Evolutionary conservation across 1,140 invertebrate genomes (phyloP), one percentile per base, ranked within the genome.

Genomic region (Coptotermes formosanus): DNA sequence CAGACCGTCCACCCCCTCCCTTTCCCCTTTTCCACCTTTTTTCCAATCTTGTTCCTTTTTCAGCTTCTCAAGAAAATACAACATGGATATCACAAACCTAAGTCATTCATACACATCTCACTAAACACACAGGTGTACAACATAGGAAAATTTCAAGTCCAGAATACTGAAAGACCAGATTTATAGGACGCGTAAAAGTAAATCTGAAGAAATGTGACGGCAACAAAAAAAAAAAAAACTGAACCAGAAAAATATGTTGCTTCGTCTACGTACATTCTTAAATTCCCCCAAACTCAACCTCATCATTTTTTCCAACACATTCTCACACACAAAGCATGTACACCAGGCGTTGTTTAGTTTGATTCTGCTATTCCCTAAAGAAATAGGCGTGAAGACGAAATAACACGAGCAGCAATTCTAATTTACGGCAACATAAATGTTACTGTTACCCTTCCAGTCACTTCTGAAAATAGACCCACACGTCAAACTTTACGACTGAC

Each of bases 381-480:
- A 30, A 75, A 75, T n/a, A 75, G 64, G 25, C 64, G 64, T 75
- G 64, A 75, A 75, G n/a, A 75, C 64, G 64, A 75, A 75, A 75
- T 75, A 75, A 75, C 64, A 75, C 64, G 25, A 75, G 64, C 64
- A 75, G 64, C 64, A 30, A 30, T 75, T 75, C 64, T 75, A 75
- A 75, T 75, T 75, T 75, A 75, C 64, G 64, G 64, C 64, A 75
- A 30, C 64, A 75, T 75, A 75, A 75, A 75, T 75, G 64, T 75
- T 75, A 30, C 25, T 75, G 64, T n/a, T 75, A 75, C 64, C n/a
- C n/a, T 75, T 75, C 16, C 64, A 75, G 64, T 75, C 64, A 75
- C 64, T 75, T 75, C 64, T 75, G 64, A 75, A 75, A 75, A 75
- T 75, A 75, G 64, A 75, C 64, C 64, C 64, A 75, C 64, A 75